Evolutionary conservation across 2,888 invertebrate species (phyloP), one percentile per base, ranked within the genome.

Genomic region (Oeneis ivallda): DNA sequence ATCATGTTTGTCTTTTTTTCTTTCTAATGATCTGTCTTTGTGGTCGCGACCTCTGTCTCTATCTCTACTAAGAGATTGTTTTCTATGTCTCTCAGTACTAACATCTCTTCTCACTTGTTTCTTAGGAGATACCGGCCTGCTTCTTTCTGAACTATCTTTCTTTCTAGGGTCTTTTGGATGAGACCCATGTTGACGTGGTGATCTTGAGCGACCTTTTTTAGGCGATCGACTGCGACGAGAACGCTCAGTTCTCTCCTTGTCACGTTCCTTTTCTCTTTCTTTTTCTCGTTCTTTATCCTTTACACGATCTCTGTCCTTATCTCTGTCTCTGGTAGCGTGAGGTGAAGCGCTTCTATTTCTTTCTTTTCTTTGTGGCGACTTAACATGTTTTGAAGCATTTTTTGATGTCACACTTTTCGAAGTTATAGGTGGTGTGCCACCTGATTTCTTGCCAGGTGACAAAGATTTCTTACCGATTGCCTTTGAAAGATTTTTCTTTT

Each of bases 41-140:
- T 87, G 87, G 74, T 82, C 93, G 74, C 82, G 91, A 64, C 87
- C 93, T 83, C 88, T 92, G 72, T 88, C 94, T 75, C 92, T 90
- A 58, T 93, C 93, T 75, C 92, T 89, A 67, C 88, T 85, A 37
- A 75, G 69, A 53, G 92, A 87, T 68, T 84, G 79, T 70, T 92
- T 92, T 70, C 86, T 82, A 72, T 89, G 89, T 67, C 87, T 84
- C 68, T 89, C 92, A 64, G 79, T 65, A 74, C 92, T 92, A 2
- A 79, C 84, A 70, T 92, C 92, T 72, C 85, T 80, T 71, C 87
- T 80, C 1, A 82, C 76, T 76, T 83, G 86, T 73, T 91, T 89
- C 74, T 92, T 92, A 2, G 92, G 92, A 37, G 92, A 92, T 50
- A 92, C 87, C 56, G 90, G 91, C 75, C 92, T 83, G 72, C 91